Evolutionary conservation across 1,140 invertebrate genomes (phyloP).

Genomic region (Gryon sp.): DNA sequence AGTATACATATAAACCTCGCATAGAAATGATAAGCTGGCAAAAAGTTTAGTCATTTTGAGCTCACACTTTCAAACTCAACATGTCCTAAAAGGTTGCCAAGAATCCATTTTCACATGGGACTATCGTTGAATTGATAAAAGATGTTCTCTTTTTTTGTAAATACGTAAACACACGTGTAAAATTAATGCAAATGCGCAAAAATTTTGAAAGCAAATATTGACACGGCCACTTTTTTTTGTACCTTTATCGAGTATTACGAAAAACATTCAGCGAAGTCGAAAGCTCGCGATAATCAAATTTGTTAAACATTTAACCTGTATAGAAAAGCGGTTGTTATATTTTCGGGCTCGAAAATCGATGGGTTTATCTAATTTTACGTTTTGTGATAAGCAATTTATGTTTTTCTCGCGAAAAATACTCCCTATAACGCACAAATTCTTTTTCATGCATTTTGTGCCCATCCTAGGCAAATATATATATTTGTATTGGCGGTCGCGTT

Average conservation of each 20-base stretch:
- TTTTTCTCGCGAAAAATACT: constrained; percentile 12
- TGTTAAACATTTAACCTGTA: background rate
- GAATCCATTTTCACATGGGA: too few relatives aligned
- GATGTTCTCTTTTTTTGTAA: too few relatives aligned
- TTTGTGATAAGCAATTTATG: constrained; percentile 42
- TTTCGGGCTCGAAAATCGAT: constrained; percentile 10
- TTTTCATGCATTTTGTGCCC: constrained; percentile 18
- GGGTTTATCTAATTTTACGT: constrained; percentile 37
- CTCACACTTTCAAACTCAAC: too few relatives aligned
- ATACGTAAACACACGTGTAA: too few relatives aligned
- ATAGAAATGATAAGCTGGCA: too few relatives aligned
- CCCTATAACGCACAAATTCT: constrained; percentile 2
- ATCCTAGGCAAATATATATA: constrained; percentile 14
- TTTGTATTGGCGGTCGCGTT: constrained; percentile 24
- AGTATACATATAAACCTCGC: too few relatives aligned
- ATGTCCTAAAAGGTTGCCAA: too few relatives aligned
- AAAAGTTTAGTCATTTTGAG: too few relatives aligned
- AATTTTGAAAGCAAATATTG: too few relatives aligned
- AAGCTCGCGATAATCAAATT: constrained; percentile 32
- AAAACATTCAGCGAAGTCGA: constrained; percentile 20
- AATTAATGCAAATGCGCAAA: too few relatives aligned
- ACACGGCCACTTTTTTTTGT: too few relatives aligned
- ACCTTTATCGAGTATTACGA: constrained; percentile 8
- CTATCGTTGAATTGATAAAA: too few relatives aligned
- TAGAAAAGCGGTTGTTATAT: background rate